Evolutionary conservation across 2,797 vertebrate species (phyloP).

Genomic region (Glossophaga mutica): DNA sequence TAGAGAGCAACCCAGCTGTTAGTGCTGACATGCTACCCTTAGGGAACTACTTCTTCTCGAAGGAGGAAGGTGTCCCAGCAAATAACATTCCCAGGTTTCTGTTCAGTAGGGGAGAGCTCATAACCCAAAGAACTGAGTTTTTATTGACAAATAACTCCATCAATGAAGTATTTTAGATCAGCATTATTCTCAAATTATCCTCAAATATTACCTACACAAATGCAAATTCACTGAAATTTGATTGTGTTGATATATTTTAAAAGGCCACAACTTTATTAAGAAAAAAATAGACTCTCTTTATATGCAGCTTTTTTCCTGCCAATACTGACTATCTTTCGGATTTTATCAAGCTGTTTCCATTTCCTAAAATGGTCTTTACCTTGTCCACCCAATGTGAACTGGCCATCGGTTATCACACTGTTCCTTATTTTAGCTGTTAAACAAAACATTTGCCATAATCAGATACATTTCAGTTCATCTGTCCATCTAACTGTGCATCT

Average conservation of each 20-base stretch:
- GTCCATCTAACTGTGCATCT: not conserved
- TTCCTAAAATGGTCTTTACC: not conserved
- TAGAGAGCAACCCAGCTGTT: not conserved
- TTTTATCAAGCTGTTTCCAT: not conserved
- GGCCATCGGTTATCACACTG: not conserved
- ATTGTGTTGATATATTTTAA: not conserved
- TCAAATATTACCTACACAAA: not conserved
- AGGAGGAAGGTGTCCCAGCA: not conserved
- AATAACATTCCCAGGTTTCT: not conserved
- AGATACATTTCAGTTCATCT: not conserved
- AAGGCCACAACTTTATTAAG: not conserved
- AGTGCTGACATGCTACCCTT: not conserved
- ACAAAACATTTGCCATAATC: not conserved
- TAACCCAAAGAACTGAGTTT: not conserved
- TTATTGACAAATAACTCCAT: not conserved
- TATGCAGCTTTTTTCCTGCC: not conserved
- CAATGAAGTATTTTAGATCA: not conserved
- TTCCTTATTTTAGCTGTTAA: not conserved
- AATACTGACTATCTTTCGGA: not conserved
- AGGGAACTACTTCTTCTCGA: not conserved
- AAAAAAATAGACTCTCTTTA: not conserved
- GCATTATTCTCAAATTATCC: not conserved
- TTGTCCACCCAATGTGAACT: not conserved
- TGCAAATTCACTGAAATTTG: not conserved
- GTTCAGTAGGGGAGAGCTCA: not conserved